Evolutionary conservation across 2,113 vertebrate genomes (phyloP), one percentile per base, ranked within the genome.

Genomic region (Mugil cephalus): DNA sequence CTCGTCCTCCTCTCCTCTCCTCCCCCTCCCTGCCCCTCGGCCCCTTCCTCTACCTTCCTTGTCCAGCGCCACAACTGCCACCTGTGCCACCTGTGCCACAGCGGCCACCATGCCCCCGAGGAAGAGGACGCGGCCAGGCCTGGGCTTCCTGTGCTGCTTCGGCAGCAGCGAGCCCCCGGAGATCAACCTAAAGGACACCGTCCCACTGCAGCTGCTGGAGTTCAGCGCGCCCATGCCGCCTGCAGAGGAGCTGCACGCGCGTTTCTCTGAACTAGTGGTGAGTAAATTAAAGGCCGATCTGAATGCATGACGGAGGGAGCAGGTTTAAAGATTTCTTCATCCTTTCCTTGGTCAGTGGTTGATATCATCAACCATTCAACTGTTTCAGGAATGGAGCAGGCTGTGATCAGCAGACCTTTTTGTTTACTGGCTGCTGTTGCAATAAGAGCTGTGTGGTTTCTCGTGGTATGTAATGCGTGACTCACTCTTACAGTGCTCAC

Each of bases 81-180:
- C 71, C 79, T 68, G 77, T 72, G 77, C 82, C 78, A 63, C 71
- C 79, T 68, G 77, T 58, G 74, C 70, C 79, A 45, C 68, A 71
- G 9, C 50, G 67, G 92, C 93, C 94, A 93, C 80, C 90, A 99
- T 99, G 98, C 96, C 97, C 39, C 96, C 96, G 84, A 94, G 97
- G 85, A 99, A 99, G 93, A 95, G 98, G 93, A 96, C 95, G 70
- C 95, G 96, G 91, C 95, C 96, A 89, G 95, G 95, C 9, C 83
- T 98, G 93, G 96, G 97, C 74, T 96, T 99, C 92, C 93, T 99
- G 75, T 99, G 97, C 89, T 99, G 97, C 90, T 98, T 99, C 0
- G 95, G 95, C 70, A 95, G 96, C 85, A 96, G 89, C 0, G 95
- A 98, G 83, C 95, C 96, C 52, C 97, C 94, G 0, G 96, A 99